Evolutionary conservation across 35 echinoderm and acorn worm species (phyloP).

Genomic region (Ptychodera flava): DNA sequence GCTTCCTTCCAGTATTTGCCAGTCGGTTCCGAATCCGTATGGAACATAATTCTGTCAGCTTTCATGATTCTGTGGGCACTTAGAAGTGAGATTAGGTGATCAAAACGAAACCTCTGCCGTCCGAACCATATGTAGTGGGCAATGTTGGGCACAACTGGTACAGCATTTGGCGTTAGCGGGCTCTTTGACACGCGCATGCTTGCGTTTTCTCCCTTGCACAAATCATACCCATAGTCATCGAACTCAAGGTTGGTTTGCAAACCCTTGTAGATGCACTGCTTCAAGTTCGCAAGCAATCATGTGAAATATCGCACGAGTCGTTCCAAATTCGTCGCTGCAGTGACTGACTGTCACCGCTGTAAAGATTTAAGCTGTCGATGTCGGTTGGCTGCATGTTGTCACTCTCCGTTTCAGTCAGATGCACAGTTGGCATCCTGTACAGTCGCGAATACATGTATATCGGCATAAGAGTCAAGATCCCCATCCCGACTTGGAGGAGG

Average conservation of each 20-base stretch:
- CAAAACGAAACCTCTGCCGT: not conserved
- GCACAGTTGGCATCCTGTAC: too few species aligned
- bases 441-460: too few species aligned
- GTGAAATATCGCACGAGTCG: too few species aligned
- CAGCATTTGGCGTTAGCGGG: not conserved
- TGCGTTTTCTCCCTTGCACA: not conserved
- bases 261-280: not conserved
- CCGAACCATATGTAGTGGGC: not conserved
- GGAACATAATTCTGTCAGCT: not conserved
- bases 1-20: not conserved
- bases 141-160: not conserved
- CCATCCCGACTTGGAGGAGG: too few species aligned
- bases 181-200: not conserved
- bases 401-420: too few species aligned
- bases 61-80: not conserved
- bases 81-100: not conserved
- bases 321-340: too few species aligned
- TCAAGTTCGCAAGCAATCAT: not conserved
- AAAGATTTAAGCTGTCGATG: too few species aligned
- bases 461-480: too few species aligned
- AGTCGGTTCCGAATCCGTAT: not conserved
- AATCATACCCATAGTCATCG: not conserved
- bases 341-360: too few species aligned
- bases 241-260: not conserved
- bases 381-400: too few species aligned